phyloP scores from a whole-genome alignment of 2,113 vertebrate genomes.

The Bothrops jararaca region DNA sequence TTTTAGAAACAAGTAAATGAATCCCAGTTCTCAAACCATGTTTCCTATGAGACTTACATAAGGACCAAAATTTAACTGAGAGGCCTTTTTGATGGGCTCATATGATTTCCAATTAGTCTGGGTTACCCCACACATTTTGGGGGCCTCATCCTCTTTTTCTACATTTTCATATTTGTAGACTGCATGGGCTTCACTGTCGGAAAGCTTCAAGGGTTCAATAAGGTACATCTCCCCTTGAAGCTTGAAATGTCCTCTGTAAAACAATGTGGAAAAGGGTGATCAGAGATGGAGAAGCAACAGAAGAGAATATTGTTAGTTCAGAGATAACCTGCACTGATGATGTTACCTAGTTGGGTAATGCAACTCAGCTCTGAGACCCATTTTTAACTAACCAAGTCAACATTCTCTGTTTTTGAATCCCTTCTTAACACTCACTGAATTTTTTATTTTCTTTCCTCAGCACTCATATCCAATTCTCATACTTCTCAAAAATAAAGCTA shows the following conservation, averaged over 20 bases:
- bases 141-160: not conserved
- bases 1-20: no score
- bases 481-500: not conserved
- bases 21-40: no score
- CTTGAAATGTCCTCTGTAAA: slow-evolving; percentile 70
- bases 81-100: slow-evolving; percentile 13
- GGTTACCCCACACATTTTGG: slow-evolving; percentile 61
- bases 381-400: not conserved
- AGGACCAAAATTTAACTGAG: not conserved
- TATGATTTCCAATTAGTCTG: slow-evolving; percentile 49
- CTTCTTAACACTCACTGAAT: not conserved
- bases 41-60: no score
- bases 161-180: slow-evolving; percentile 61
- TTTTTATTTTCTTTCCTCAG: not conserved
- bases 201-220: slow-evolving; percentile 69
- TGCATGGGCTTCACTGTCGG: slow-evolving; percentile 46
- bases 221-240: slow-evolving; percentile 64
- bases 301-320: not conserved
- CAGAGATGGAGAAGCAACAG: not conserved
- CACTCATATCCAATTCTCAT: not conserved
- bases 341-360: no score
- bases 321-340: no score
- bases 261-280: no score
- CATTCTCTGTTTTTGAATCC: not conserved
- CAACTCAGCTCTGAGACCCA: not conserved